These are phyloP conservation scores for Sciaenops ocellatus DNA, from an alignment of 2,797 vertebrate genomes.

Conservation along the genomic window DNA sequence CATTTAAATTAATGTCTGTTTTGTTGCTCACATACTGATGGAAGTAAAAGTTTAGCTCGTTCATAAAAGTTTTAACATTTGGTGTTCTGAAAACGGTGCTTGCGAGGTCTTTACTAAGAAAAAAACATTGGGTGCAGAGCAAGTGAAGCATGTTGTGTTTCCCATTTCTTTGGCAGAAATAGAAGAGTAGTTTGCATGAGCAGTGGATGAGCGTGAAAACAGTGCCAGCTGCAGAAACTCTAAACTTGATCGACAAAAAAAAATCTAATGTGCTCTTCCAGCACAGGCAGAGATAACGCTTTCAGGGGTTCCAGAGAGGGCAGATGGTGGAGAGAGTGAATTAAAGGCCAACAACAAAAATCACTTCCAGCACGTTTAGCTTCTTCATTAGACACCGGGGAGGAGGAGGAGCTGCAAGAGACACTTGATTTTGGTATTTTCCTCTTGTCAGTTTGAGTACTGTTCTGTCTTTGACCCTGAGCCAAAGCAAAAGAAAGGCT, in stretches of 20 bases:
- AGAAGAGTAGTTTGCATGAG: conserved; percentile 46
- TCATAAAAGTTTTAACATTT: conserved; percentile 58
- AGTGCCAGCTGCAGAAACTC: conserved; percentile 59
- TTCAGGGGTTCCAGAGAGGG: conserved; percentile 48
- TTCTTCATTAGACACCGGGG: conserved; percentile 48
- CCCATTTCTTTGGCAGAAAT: conserved; percentile 47
- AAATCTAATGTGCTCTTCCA: conserved; percentile 43
- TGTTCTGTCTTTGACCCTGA: conserved; percentile 34
- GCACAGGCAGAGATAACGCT: conserved; percentile 39
- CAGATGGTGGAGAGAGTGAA: conserved; percentile 61
- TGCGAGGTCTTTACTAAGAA: conserved; percentile 35
- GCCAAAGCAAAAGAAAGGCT: conserved; percentile 44
- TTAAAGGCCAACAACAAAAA: conserved; percentile 58
- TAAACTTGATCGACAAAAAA: conserved; percentile 55
- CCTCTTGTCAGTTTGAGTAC: conserved; percentile 27
- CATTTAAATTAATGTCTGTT: conserved; percentile 59
- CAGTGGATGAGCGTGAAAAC: conserved; percentile 54
- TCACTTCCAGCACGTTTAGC: conserved; percentile 48
- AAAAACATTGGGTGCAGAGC: conserved; percentile 31
- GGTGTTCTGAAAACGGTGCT: conserved; percentile 29
- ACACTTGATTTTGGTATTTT: conserved; percentile 49
- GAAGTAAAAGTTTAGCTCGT: conserved; percentile 44
- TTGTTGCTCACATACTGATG: conserved; percentile 42
- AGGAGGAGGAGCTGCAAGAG: not conserved
- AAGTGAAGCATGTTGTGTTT: conserved; percentile 50